These are phyloP conservation scores for Drosophila novamexicana DNA, from an alignment of 1,140 invertebrate species.

Conservation along the genomic window DNA sequence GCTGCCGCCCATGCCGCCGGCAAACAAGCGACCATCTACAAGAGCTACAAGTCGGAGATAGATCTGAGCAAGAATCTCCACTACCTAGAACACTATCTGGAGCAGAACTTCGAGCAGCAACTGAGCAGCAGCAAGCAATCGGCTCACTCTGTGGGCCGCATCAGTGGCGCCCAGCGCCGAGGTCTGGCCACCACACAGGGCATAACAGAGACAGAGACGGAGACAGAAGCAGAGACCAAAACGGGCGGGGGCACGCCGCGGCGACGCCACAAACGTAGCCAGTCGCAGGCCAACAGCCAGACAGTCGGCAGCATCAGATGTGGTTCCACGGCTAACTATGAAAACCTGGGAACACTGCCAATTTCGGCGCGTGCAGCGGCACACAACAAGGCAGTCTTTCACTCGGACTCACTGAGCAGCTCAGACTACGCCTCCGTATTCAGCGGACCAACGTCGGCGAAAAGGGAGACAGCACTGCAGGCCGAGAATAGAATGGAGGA, in stretches of 20 bases:
- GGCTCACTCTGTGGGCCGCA: constrained; percentile 71
- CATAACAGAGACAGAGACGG: constrained; percentile 8
- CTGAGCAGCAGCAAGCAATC: constrained; percentile 60
- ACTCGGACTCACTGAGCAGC: constrained; percentile 78
- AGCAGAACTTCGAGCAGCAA: constrained; percentile 80
- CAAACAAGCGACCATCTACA: constrained; percentile 79
- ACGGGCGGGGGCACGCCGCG: constrained; percentile 22
- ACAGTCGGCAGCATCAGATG: neutral
- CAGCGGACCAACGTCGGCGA: constrained; percentile 65
- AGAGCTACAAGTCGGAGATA: constrained; percentile 84
- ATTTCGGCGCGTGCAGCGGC: constrained; percentile 37
- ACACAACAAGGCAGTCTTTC: constrained; percentile 10
- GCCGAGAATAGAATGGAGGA: neutral
- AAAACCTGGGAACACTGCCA: constrained; percentile 71
- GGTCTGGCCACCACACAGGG: constrained; percentile 47
- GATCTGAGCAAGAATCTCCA: constrained; percentile 83
- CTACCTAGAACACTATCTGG: constrained; percentile 80
- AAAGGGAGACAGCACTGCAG: neutral
- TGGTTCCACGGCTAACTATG: constrained; percentile 55
- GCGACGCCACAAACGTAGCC: constrained; percentile 66
- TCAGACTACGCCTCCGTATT: constrained; percentile 84
- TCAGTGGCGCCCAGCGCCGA: constrained; percentile 51
- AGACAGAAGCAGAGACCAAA: neutral
- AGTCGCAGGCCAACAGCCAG: constrained; percentile 58
- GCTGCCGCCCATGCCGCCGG: constrained; percentile 43